Conservation (phyloP, 2,113 vertebrate species). For the Chloropsis hardwickii region DNA sequence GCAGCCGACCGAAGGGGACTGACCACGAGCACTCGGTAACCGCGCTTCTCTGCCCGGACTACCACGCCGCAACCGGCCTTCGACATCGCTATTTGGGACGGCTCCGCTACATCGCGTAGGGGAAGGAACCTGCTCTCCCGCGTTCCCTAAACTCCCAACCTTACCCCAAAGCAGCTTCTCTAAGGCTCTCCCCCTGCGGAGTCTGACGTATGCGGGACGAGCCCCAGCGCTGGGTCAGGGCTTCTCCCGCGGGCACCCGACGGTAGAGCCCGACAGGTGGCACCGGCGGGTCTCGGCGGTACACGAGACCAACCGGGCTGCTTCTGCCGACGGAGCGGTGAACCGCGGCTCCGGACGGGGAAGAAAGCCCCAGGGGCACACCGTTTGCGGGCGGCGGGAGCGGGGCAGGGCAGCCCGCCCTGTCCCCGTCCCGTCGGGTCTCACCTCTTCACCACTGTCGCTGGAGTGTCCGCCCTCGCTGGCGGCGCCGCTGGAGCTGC, state of each 20-base stretch:
- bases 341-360: background rate
- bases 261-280: no score
- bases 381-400: background rate
- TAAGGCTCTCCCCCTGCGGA: background rate
- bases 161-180: background rate
- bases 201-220: background rate
- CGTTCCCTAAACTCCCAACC: background rate
- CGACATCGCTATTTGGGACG: no score
- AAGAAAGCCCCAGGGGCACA: background rate
- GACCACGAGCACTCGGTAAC: background rate
- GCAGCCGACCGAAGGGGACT: background rate
- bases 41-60: no score
- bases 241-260: background rate
- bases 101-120: no score
- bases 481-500: conserved; percentile 77
- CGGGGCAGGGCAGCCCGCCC: background rate
- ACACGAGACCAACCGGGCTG: background rate
- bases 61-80: background rate
- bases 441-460: conserved; percentile 83
- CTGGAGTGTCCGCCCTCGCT: conserved; percentile 71
- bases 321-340: background rate
- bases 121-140: background rate
- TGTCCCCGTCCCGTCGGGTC: background rate
- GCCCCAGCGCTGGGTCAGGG: background rate
- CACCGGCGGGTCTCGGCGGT: background rate